Evolutionary conservation across 2,888 invertebrate species (phyloP).

Genomic region (Elegia similella): DNA sequence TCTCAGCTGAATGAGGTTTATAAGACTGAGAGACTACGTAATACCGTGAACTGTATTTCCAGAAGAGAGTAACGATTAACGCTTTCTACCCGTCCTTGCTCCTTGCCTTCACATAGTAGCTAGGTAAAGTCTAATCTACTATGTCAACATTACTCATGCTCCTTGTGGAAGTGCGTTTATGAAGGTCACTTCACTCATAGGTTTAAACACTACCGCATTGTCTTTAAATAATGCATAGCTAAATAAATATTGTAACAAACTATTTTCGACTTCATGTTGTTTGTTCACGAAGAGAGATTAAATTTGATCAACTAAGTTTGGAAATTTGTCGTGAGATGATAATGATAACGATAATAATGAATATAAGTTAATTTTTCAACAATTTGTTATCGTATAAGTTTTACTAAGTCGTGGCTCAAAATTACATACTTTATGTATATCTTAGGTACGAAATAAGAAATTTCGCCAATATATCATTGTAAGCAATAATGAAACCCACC

Average conservation of each 20-base stretch:
- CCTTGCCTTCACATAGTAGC: conserved; percentile 79
- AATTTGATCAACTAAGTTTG: conserved; percentile 21
- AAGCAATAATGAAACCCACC: conserved; percentile 66
- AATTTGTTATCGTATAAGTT: conserved; percentile 38
- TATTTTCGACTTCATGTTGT: conserved; percentile 34
- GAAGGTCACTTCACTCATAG: conserved; percentile 43
- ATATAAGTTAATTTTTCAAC: background rate
- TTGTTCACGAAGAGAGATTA: conserved; percentile 28
- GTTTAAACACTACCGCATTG: conserved; percentile 38
- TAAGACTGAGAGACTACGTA: conserved; percentile 79
- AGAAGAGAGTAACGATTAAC: conserved; percentile 72
- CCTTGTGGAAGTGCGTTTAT: conserved; percentile 64
- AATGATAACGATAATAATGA: background rate
- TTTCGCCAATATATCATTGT: conserved; percentile 66
- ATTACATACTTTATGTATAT: conserved; percentile 50
- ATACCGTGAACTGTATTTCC: conserved; percentile 73
- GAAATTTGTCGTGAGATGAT: conserved; percentile 4
- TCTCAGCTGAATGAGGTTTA: conserved; percentile 66
- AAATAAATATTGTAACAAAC: conserved; percentile 33
- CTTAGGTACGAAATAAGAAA: conserved; percentile 55
- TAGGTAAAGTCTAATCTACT: conserved; percentile 66
- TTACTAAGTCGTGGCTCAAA: conserved; percentile 59
- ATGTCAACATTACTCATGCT: conserved; percentile 51
- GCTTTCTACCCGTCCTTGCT: conserved; percentile 80
- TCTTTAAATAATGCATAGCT: conserved; percentile 39